Conservation (phyloP, 1,140 invertebrate species). For the Micrasema longulum region DNA sequence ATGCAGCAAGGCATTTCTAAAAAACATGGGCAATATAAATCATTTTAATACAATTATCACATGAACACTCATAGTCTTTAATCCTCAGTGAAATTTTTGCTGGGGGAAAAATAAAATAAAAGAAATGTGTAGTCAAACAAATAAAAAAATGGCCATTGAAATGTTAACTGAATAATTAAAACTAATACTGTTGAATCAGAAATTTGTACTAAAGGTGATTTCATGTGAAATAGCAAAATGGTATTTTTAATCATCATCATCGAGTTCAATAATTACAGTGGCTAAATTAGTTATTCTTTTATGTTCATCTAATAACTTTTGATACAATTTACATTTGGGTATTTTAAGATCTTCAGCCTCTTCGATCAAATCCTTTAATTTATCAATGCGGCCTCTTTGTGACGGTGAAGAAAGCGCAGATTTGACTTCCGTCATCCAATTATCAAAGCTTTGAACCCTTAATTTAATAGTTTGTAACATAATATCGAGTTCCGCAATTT, state of each 20-base stretch:
- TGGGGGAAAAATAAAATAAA: no score
- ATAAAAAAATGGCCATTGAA: no score
- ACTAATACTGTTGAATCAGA: slow-evolving; percentile 48
- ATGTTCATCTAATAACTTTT: slow-evolving; percentile 62
- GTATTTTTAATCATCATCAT: slow-evolving; percentile 50
- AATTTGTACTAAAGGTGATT: slow-evolving; percentile 52
- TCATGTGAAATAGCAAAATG: not conserved
- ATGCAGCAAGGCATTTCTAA: no score
- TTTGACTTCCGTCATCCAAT: slow-evolving; percentile 88
- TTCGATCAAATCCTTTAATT: slow-evolving; percentile 68
- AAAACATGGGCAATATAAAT: no score
- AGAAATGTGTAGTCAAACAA: no score
- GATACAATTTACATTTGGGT: slow-evolving; percentile 64
- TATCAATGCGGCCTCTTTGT: slow-evolving; percentile 74
- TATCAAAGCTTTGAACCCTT: slow-evolving; percentile 91
- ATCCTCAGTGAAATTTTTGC: no score
- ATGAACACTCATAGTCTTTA: no score
- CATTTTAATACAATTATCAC: no score
- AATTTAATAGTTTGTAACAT: slow-evolving; percentile 92
- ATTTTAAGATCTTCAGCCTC: slow-evolving; percentile 66
- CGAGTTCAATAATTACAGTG: slow-evolving; percentile 62
- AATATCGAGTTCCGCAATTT: slow-evolving; percentile 90
- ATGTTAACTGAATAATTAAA: no score
- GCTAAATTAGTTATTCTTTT: slow-evolving; percentile 62
- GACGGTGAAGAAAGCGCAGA: slow-evolving; percentile 83